Conservation (phyloP, 1,140 invertebrate species). For the Caenorhabditis inopinata region DNA sequence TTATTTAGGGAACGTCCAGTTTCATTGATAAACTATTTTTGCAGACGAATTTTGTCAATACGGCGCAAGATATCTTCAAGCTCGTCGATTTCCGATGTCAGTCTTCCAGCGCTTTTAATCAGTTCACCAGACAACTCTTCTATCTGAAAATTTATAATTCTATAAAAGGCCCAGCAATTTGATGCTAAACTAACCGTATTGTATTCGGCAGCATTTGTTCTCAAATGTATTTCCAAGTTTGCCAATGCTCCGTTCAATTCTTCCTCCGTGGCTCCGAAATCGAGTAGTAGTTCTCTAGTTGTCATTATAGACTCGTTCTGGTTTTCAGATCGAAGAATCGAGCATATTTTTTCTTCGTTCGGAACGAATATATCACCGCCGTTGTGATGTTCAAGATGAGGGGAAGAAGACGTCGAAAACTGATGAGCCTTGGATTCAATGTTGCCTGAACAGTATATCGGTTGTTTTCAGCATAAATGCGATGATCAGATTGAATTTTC, state of each 20-base stretch:
- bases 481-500: no score
- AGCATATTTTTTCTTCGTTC: not conserved
- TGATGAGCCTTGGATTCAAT: not conserved
- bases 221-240: slow-evolving; percentile 7
- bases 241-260: not conserved
- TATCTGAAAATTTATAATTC: not conserved
- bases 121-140: not conserved
- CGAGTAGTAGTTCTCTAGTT: not conserved
- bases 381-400: not conserved
- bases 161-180: no score
- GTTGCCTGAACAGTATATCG: not conserved
- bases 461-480: no score
- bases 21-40: not conserved
- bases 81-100: not conserved
- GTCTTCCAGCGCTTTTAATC: not conserved
- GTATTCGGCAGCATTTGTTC: not conserved
- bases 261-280: not conserved
- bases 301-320: not conserved
- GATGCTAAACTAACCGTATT: not conserved
- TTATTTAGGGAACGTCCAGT: no score
- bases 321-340: not conserved
- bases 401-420: not conserved
- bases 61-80: not conserved
- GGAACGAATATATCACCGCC: not conserved
- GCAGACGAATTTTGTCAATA: not conserved